Percentiles rank a stretch among this genome's conserved stretches.
Evolutionary conservation across 2,113 vertebrate genomes (phyloP).

Genomic region (Myodes glareolus): DNA sequence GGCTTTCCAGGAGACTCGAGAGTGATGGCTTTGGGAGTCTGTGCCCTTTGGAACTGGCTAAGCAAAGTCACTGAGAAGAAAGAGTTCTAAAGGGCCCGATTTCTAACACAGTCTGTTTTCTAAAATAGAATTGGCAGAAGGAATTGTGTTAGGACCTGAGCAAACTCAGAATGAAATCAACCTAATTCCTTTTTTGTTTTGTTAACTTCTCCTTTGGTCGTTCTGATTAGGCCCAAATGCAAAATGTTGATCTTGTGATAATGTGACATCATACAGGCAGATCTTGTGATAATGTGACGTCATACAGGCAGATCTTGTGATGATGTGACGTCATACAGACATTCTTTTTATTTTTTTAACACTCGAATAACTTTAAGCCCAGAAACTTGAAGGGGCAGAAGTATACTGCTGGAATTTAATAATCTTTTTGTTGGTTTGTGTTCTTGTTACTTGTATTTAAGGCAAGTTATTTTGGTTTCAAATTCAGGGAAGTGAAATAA

Average conservation of each 20-base stretch:
- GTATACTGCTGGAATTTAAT: conserved; percentile 17
- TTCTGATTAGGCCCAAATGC: conserved; percentile 53
- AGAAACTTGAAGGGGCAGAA: neutral
- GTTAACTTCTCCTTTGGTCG: conserved; percentile 18
- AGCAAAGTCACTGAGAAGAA: conserved; percentile 52
- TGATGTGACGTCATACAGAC: neutral
- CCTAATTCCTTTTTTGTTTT: neutral
- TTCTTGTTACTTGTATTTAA: conserved; percentile 39
- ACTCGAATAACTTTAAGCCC: neutral
- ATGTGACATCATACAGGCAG: neutral
- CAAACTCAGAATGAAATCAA: conserved; percentile 15
- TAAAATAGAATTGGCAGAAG: neutral
- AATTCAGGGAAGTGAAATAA: neutral
- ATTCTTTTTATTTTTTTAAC: neutral
- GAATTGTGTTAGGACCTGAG: conserved; percentile 62
- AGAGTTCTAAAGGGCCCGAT: neutral
- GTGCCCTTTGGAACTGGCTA: conserved; percentile 15
- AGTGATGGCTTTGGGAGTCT: neutral
- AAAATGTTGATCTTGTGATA: neutral
- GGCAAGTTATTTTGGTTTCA: conserved; percentile 27
- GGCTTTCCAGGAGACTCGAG: neutral
- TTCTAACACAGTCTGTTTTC: neutral
- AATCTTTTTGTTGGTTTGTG: neutral
- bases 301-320: neutral
- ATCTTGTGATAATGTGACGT: neutral